Base-by-base conservation (phyloP, 1,140 invertebrate species). In the Lordiphosa stackelbergi region DNA sequence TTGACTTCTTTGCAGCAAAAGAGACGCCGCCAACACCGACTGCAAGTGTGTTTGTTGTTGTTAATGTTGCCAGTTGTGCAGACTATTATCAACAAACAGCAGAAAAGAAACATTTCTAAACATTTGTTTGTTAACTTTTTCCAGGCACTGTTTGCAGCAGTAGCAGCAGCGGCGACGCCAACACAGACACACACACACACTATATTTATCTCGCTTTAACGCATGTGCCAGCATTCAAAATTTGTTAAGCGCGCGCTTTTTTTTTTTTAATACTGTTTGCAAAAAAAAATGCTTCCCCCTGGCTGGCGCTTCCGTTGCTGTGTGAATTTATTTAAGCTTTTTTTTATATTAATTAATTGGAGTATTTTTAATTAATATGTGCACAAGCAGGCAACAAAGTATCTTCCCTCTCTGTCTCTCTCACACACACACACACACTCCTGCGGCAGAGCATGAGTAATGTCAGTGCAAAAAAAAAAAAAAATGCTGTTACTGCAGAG, bases 171-270 rank as follows among this genome's bases (percentile, higher is more conserved):
- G 28, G 47, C 55, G 19, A 45, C 28, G 52, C 56, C 52, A 38
- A 34, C 54, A 19, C 19, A 19, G 53, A 61, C 66, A 70, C 7
- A 40, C 28, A 37, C 19, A 12, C 24, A 36, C 46, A 54, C 57
- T 52, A 71, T 81, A 69, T 78, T 66, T 62, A 77, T 81, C 77
- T 77, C 77, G 66, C 71, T 83, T 84, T 73, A 73, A 59, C 78
- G 36, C 69, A 85, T 49, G 45, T 36, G 61, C 45, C 37, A 46
- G 35, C 48, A 53, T 68, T 64, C 42, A 19, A 11, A 45, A 35
- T 22, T 51, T 58, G 58, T 61, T 42, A 57, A 57, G 75, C 71
- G 77, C 75, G 75, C 75, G 77, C 71, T 74, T 63, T 77, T 77
- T 68, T 61, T 40, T 55, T 47, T 53, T 53, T 45, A 11, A 19